Evolutionary conservation across 1,140 invertebrate genomes (phyloP), one percentile per base, ranked within the genome.

Genomic region (Drosophila baimaii): DNA sequence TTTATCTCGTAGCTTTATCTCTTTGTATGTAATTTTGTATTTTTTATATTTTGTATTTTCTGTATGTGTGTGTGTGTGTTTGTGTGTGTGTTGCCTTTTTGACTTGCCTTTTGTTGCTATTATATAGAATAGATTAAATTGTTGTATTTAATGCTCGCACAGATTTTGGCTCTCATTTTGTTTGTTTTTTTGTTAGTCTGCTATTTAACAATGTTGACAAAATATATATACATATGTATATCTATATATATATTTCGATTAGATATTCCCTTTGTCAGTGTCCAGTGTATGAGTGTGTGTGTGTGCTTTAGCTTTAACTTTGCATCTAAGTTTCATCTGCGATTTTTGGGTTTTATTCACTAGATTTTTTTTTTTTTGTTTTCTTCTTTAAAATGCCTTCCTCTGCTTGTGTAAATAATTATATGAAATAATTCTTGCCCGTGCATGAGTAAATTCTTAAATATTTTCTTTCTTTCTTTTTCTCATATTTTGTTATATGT

Each of bases 191-290:
- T 65, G 29, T 64, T 64, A 64, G 63, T 69, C 23, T 74, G 81
- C 77, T 89, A 79, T 84, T 81, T 89, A 90, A 90, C 85, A 90
- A 84, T 81, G 81, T 90, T 82, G 86, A 89, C 86, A 90, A 85
- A 88, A 90, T 88, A 90, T 90, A 58, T 70, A 72, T 58, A 58
- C 35, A 49, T 15, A 81, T 65, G 44, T 66, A 79, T 83, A 76
- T 51, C 72, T 76, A 66, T 79, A 82, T 69, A 56, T 71, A 44
- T 69, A 71, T 69, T 69, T 21, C 19, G 49, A 13, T 63, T 46
- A 27, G 41, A 47, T 47, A 29, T 27, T 58, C 8, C 37, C 54
- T 25, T 31, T 35, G 61, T 35, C 17, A 19, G 57, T 43, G 62
- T 33, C 9, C n/a, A 17, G 47, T 51, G 41, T 43, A 0, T 63